These are phyloP conservation scores for Botia kubotai DNA, from an alignment of 2,797 vertebrate genomes.

Conservation along the genomic window DNA sequence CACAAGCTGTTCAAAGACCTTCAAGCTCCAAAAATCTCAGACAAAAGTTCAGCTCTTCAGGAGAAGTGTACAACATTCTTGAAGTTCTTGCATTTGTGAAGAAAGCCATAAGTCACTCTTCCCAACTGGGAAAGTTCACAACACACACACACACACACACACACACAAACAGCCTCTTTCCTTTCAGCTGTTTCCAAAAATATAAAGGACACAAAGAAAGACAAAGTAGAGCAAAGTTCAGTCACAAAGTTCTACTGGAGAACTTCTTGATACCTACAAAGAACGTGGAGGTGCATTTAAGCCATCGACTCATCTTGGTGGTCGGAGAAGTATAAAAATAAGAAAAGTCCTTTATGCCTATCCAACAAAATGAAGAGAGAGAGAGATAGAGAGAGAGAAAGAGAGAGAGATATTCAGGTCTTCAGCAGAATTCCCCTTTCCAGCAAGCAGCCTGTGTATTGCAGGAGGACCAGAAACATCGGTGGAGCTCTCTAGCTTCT, in stretches of 20 bases:
- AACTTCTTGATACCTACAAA: conserved; percentile 83
- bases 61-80: conserved; percentile 43
- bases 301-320: conserved; percentile 90
- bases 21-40: conserved; percentile 37
- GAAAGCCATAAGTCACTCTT: conserved; percentile 46
- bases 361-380: conserved; percentile 36
- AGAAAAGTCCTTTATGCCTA: conserved; percentile 46
- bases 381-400: no score
- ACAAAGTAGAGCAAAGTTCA: neutral
- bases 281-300: conserved; percentile 88
- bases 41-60: conserved; percentile 32
- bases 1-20: conserved; percentile 44
- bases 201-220: neutral
- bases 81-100: conserved; percentile 33
- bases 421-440: conserved; percentile 62
- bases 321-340: conserved; percentile 71
- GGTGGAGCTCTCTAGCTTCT: conserved; percentile 67
- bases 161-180: neutral
- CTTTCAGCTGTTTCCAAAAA: neutral
- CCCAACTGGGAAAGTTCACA: conserved; percentile 16
- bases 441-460: conserved; percentile 57
- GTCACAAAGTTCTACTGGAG: conserved; percentile 1
- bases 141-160: neutral
- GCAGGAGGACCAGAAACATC: conserved; percentile 58
- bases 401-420: conserved; percentile 29